These are phyloP conservation scores for Nomada flava DNA, from an alignment of 2,888 invertebrate genomes.

Conservation along the genomic window DNA sequence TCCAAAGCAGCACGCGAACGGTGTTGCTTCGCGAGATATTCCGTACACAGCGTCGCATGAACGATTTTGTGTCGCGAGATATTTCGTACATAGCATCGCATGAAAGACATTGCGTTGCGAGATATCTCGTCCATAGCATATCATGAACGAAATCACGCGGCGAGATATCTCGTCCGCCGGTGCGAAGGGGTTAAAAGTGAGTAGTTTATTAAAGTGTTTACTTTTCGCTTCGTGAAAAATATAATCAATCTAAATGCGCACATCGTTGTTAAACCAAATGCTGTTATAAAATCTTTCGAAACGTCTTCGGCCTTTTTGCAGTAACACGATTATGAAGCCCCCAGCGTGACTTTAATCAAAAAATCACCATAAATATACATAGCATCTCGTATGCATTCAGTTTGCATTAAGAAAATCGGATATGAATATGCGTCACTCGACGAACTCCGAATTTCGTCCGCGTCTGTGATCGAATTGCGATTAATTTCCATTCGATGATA, in stretches of 20 bases:
- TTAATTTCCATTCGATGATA: background rate
- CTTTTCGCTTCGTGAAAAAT: too few species aligned
- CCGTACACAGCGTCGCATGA: too few species aligned
- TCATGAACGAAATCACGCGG: too few species aligned
- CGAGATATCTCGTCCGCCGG: too few species aligned
- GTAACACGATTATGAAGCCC: constrained; percentile 7
- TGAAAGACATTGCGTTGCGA: too few species aligned
- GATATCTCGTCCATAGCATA: too few species aligned
- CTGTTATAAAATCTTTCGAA: background rate
- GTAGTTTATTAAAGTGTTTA: too few species aligned
- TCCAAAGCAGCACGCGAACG: too few species aligned
- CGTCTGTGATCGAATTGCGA: constrained; percentile 6
- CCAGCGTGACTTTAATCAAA: constrained; percentile 25
- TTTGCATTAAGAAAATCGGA: constrained; percentile 40
- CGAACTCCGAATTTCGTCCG: constrained; percentile 16
- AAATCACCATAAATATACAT: constrained; percentile 50
- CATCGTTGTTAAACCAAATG: background rate
- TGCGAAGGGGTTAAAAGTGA: too few species aligned
- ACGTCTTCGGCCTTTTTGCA: background rate
- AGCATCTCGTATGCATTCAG: constrained; percentile 22
- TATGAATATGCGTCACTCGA: constrained; percentile 36
- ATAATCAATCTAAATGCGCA: background rate
- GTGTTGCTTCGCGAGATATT: too few species aligned
- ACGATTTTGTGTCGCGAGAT: too few species aligned
- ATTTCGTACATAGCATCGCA: too few species aligned